Evolutionary conservation across 2,888 invertebrate genomes (phyloP), one percentile per base, ranked within the genome.

Genomic region (Tolmerus cingulatus): DNA sequence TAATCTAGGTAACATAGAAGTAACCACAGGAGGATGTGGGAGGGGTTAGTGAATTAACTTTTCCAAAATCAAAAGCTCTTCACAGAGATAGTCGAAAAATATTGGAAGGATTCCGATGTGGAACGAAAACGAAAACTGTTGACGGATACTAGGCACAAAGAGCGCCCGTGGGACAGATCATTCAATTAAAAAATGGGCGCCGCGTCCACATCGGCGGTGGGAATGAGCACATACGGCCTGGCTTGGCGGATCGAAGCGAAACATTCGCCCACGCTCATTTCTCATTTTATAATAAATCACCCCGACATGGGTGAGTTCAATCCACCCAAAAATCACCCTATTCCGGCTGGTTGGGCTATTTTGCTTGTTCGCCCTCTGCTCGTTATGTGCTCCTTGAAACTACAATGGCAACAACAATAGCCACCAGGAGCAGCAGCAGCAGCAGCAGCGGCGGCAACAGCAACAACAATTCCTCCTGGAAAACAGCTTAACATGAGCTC

Each of bases 371-470:
- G 82, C 88, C 57, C 81, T 84, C 51, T 57, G 74, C 57, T 84
- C 76, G 86, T 77, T 86, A 87, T 82, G 87, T 87, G 84, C 87
- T 88, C 81, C 82, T 87, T 84, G 55, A 87, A 82, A 78, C 88
- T 76, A 87, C 85, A 85, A 74, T 82, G 87, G 74, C 85, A 86
- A 77, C 85, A 86, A 76, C 19, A 46, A 84, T 86, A 77, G 66
- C 77, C 84, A 86, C 19, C n/a, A 66, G 74, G 74, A 82, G 78
- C 77, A 86, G 66, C 77, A 87, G 30, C 84, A 86, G 43, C 16
- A 57, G 74, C 86, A 82, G 40, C 40, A 7, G 40, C 40, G 82
- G 30, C 84, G 76, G 43, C 78, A 23, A 19, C 66, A 57, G 55
- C 55, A 78, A 57, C 46, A 81, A 82, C 82, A 77, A 46, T 57